Evolutionary conservation across 2,888 invertebrate genomes (phyloP).

Genomic region (Uloborus plumipes): DNA sequence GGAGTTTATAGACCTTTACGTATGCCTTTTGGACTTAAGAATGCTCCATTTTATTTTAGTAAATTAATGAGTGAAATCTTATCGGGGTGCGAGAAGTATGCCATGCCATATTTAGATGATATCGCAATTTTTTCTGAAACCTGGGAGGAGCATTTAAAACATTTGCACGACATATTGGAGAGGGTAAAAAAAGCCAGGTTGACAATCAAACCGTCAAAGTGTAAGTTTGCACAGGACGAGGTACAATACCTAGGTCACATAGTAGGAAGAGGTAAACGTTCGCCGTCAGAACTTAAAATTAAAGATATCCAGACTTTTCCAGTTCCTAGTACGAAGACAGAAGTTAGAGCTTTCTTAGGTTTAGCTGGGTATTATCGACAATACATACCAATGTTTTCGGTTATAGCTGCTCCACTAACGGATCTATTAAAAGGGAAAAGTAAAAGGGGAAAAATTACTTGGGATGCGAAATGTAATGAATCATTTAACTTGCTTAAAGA

Average conservation of each 20-base stretch:
- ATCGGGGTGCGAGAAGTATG: neutral
- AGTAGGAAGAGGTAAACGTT: neutral
- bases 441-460: neutral
- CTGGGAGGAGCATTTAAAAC: conserved; percentile 33
- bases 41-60: neutral
- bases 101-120: conserved; percentile 11
- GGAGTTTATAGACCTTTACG: neutral
- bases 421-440: conserved; percentile 18
- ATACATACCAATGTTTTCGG: conserved; percentile 18
- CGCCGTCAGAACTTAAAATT: too few relatives aligned
- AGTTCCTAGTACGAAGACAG: too few relatives aligned
- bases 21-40: neutral
- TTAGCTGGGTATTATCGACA: conserved; percentile 20
- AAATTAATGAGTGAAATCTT: neutral
- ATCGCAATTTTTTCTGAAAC: conserved; percentile 17
- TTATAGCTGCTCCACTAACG: conserved; percentile 15
- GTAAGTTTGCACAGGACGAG: conserved; percentile 17
- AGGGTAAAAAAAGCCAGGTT: neutral
- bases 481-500: neutral
- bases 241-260: conserved; percentile 31
- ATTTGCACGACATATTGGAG: neutral
- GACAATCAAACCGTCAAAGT: conserved; percentile 20
- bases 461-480: neutral
- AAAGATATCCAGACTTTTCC: too few relatives aligned
- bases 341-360: neutral